These are phyloP conservation scores for Tiliacea citrago DNA, from an alignment of 2,888 invertebrate genomes.

Conservation along the genomic window DNA sequence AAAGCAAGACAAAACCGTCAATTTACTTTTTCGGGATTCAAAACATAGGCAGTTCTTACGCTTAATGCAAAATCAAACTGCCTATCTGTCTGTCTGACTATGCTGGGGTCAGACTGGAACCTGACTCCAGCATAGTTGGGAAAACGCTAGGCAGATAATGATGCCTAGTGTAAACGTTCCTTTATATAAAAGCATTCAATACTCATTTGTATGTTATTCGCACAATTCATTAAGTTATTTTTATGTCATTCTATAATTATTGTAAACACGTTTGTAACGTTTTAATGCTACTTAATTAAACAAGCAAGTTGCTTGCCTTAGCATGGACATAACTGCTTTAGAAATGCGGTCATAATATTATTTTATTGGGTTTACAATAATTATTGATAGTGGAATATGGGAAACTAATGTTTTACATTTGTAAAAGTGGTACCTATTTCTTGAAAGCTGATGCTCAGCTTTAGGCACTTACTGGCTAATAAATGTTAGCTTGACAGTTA, in stretches of 20 bases:
- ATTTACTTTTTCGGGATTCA: background rate
- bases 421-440: background rate
- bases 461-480: background rate
- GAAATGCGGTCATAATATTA: slow-evolving; percentile 15
- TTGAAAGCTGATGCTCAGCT: background rate
- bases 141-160: no score
- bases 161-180: background rate
- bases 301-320: slow-evolving; percentile 74
- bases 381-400: background rate
- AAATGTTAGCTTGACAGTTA: background rate
- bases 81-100: no score
- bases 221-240: slow-evolving; percentile 70
- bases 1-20: background rate
- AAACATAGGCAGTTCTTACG: background rate
- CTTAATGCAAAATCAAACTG: background rate
- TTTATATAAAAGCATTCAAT: slow-evolving; percentile 11
- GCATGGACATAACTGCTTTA: slow-evolving; percentile 57
- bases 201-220: slow-evolving; percentile 51
- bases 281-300: slow-evolving; percentile 79
- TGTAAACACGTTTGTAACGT: slow-evolving; percentile 77
- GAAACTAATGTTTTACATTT: background rate
- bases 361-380: slow-evolving; percentile 19
- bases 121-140: no score
- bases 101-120: no score
- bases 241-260: slow-evolving; percentile 73